These are phyloP conservation scores for Albula glossodonta DNA, from an alignment of 2,113 vertebrate genomes.

Conservation along the genomic window DNA sequence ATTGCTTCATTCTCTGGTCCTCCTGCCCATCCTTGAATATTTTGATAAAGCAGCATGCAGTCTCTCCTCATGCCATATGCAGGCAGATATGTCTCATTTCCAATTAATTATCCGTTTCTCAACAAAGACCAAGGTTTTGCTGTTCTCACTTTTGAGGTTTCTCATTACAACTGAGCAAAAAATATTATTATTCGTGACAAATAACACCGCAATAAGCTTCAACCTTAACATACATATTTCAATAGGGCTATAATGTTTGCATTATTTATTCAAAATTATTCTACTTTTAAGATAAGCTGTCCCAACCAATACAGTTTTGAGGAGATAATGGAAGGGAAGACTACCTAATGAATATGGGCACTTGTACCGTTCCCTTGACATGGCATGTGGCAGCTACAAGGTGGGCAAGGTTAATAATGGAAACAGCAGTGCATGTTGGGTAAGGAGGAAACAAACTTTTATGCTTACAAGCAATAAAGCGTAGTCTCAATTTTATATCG, in stretches of 20 bases:
- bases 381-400: background rate
- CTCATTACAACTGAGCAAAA: constrained; percentile 67
- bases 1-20: background rate
- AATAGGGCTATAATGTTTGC: constrained; percentile 9
- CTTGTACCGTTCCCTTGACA: too few relatives aligned
- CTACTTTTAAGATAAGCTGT: too few relatives aligned
- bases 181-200: constrained; percentile 36
- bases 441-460: constrained; percentile 31
- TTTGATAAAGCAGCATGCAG: constrained; percentile 20
- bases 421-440: constrained; percentile 32
- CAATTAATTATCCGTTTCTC: constrained; percentile 71
- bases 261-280: too few relatives aligned
- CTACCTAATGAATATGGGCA: too few relatives aligned
- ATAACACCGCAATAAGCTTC: constrained; percentile 20
- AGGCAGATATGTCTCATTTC: constrained; percentile 70
- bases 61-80: constrained; percentile 51
- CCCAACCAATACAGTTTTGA: too few relatives aligned
- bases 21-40: background rate
- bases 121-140: background rate
- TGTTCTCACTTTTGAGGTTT: constrained; percentile 64
- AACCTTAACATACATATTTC: constrained; percentile 38
- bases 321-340: too few relatives aligned
- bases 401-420: constrained; percentile 43
- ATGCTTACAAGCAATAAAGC: background rate
- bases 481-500: background rate